Conservation (phyloP, 2,797 vertebrate species). For the Sebastolobus alascanus region DNA sequence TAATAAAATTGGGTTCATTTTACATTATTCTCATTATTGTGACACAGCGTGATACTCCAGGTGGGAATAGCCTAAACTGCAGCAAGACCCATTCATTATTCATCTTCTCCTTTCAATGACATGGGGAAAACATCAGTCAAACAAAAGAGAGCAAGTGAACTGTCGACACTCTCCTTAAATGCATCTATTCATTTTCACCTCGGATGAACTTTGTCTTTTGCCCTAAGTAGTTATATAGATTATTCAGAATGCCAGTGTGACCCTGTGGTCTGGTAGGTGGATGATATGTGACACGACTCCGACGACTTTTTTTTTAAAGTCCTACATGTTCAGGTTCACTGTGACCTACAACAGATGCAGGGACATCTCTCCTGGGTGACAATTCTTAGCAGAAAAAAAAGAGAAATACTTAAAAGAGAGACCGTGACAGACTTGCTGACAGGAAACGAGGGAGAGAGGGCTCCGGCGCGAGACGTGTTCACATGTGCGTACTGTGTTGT, state of each 20-base stretch:
- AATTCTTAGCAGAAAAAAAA: constrained; percentile 14
- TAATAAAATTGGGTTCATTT: background rate
- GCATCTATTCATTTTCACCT: constrained; percentile 37
- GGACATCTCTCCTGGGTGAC: constrained; percentile 30
- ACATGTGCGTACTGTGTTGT: constrained; percentile 4
- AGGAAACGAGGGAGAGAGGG: constrained; percentile 21
- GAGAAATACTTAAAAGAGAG: constrained; percentile 36
- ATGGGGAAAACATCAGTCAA: constrained; percentile 51
- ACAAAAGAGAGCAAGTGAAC: constrained; percentile 43
- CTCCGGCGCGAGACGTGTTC: background rate
- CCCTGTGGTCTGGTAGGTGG: constrained; percentile 11
- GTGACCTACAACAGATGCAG: constrained; percentile 35
- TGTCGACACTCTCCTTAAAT: constrained; percentile 16
- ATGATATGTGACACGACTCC: constrained; percentile 13
- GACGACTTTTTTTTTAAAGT: background rate
- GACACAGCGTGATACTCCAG: constrained; percentile 1
- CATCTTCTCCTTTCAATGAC: constrained; percentile 30
- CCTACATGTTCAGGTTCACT: constrained; percentile 20
- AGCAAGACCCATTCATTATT: constrained; percentile 41
- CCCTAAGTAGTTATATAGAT: constrained; percentile 25
- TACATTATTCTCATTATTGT: constrained; percentile 8
- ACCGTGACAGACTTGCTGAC: constrained; percentile 23
- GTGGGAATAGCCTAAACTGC: constrained; percentile 49
- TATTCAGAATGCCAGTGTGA: constrained; percentile 22
- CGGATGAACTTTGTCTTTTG: constrained; percentile 44